Conservation (phyloP, 2,888 invertebrate genomes). For the Pheosia gnoma region DNA sequence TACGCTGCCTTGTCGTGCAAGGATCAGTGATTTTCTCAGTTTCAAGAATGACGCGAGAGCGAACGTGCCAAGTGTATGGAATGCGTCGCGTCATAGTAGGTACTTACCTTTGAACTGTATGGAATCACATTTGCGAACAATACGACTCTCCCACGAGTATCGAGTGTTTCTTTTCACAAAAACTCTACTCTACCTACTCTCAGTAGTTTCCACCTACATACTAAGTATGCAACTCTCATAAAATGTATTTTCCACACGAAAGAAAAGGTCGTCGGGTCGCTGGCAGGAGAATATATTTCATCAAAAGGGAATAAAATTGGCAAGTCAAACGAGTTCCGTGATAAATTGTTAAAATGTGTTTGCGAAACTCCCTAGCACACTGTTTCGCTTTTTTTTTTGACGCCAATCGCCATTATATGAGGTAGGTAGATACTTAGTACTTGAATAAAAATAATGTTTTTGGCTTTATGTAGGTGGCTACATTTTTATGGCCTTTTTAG, state of each 20-base stretch:
- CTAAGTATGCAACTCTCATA: neutral
- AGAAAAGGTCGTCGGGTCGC: neutral
- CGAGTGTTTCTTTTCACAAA: neutral
- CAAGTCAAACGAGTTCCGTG: no score
- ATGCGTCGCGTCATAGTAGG: slow-evolving; percentile 4
- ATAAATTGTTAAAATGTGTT: neutral
- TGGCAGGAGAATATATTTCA: no score
- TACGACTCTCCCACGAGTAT: neutral
- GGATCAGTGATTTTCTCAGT: slow-evolving; percentile 22
- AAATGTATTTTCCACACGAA: neutral
- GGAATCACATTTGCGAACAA: slow-evolving; percentile 7
- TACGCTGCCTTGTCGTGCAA: slow-evolving; percentile 11
- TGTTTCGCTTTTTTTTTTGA: neutral
- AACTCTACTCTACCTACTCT: neutral
- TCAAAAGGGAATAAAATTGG: no score
- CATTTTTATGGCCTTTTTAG: no score
- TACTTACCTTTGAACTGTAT: slow-evolving; percentile 14
- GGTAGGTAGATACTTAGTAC: no score
- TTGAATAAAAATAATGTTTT: no score
- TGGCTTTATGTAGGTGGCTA: no score
- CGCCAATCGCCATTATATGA: neutral
- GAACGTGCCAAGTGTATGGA: slow-evolving; percentile 23
- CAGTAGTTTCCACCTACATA: neutral
- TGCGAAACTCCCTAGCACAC: neutral
- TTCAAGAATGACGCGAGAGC: slow-evolving; percentile 11